Base-by-base conservation (phyloP, 2,888 invertebrate genomes). In the Coenonympha arcania region DNA sequence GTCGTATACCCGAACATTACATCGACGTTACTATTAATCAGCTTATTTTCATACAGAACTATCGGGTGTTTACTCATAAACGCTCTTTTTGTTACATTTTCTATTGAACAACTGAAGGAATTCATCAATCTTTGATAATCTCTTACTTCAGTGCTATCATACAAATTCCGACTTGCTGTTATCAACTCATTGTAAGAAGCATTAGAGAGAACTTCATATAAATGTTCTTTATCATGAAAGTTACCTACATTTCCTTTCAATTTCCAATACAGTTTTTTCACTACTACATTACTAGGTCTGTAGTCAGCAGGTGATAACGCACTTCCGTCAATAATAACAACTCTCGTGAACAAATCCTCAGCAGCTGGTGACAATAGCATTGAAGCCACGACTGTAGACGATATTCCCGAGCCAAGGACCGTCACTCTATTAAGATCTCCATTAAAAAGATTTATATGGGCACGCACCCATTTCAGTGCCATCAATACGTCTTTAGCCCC, bases 1-100 rank as follows among this genome's bases (percentile, higher is more conserved):
- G 76, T 87, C 28, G 77, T 87, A 54, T 77, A 87, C 18, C 88
- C 88, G 31, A 87, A 75, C 67, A 88, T 77, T 48, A 85, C 71
- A 44, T 83, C 77, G 3, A 84, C 72, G 19, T 72, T 67, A 53
- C 11, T 20, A 11, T 71, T 73, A 59, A 77, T 75, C 22, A 66
- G 60, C 55, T 68, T 63, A 28, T 60, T 61, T 48, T 66, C 64
- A 57, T 79, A 81, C 19, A 73, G 60, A 47, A 74, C 64, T 33
- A 71, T 47, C 13, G 83, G 82, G 18, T 56, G 50, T 55, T 73
- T 71, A 42, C 64, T 68, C 59, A 82, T 74, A 49, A 84, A 85
- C 2, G 70, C 60, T 6, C 61, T 53, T 24, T 66, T 68, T 16
- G 59, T 66, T 6, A 62, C 56, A 36, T 45, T 59, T 68, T 85